Evolutionary conservation across 2,113 vertebrate genomes (phyloP).

Genomic region (Lampris incognitus): DNA sequence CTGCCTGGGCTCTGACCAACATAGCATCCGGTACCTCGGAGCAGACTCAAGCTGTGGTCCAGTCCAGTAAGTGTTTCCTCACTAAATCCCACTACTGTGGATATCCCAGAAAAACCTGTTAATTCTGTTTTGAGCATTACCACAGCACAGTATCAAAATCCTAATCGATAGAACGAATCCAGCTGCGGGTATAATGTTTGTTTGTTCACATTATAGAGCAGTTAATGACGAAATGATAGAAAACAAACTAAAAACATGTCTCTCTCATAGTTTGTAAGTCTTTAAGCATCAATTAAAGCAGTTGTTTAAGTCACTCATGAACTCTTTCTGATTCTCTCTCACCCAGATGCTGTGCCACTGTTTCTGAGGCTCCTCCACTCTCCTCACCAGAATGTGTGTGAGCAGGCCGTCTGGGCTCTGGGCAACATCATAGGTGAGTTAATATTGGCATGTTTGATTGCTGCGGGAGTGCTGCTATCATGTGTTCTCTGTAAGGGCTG

Average conservation of each 20-base stretch:
- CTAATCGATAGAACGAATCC: too few relatives aligned
- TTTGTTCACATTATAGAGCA: too few relatives aligned
- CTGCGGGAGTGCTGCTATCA: not conserved
- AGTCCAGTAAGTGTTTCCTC: conserved; percentile 90
- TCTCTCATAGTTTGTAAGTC: too few relatives aligned
- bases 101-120: not conserved
- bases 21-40: conserved; percentile 98
- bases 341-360: conserved; percentile 93
- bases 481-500: not conserved
- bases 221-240: too few relatives aligned
- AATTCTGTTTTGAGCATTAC: too few relatives aligned
- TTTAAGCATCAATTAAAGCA: too few relatives aligned
- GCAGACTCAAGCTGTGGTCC: conserved; percentile 98
- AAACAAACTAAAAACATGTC: too few relatives aligned
- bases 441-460: not conserved
- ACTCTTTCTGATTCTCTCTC: not conserved
- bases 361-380: conserved; percentile 95
- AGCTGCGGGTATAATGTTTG: too few relatives aligned
- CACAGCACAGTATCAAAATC: too few relatives aligned
- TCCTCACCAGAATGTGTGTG: conserved; percentile 97
- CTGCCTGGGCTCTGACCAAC: conserved; percentile 99
- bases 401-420: conserved; percentile 97
- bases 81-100: not conserved
- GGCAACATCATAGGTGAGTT: conserved; percentile 98
- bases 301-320: too few relatives aligned